Percentiles rank a stretch among this genome's conserved stretches.
phyloP scores from a whole-genome alignment of 1,140 invertebrate genomes.

The Trichogramma pretiosum region DNA sequence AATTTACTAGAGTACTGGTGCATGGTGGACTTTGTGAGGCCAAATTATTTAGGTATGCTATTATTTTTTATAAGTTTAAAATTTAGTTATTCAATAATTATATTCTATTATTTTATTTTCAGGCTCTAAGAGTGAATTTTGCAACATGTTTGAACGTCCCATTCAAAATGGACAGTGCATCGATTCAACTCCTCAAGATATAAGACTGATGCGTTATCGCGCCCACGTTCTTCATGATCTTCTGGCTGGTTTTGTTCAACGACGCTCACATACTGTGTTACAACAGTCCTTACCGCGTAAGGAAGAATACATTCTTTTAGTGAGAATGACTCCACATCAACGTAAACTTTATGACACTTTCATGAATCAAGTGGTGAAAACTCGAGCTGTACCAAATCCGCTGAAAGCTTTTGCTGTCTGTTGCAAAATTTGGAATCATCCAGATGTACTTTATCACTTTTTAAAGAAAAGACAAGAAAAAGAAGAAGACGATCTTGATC shows the following conservation, averaged over 20 bases:
- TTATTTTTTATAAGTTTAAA: neutral
- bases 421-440: conserved; percentile 99
- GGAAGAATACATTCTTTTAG: conserved; percentile 83
- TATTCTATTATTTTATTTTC: too few relatives aligned
- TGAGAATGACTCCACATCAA: conserved; percentile 82
- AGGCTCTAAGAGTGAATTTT: conserved; percentile 84
- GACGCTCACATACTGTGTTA: conserved; percentile 80
- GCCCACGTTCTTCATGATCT: conserved; percentile 85
- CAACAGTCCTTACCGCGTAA: conserved; percentile 80
- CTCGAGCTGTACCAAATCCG: conserved; percentile 84
- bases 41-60: conserved; percentile 66
- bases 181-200: conserved; percentile 84
- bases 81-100: neutral
- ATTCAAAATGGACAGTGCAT: conserved; percentile 92
- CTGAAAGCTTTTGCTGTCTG: conserved; percentile 97
- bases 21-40: conserved; percentile 93
- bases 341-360: conserved; percentile 80
- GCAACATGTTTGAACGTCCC: conserved; percentile 91
- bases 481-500: conserved; percentile 82
- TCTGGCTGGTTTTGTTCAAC: conserved; percentile 85
- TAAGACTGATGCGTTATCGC: conserved; percentile 78
- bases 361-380: conserved; percentile 83
- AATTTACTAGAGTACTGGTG: conserved; percentile 94
- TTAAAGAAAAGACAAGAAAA: conserved; percentile 70
- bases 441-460: conserved; percentile 91